phyloP scores from a whole-genome alignment of 2,113 vertebrate species.

The Aptenodytes patagonicus region DNA sequence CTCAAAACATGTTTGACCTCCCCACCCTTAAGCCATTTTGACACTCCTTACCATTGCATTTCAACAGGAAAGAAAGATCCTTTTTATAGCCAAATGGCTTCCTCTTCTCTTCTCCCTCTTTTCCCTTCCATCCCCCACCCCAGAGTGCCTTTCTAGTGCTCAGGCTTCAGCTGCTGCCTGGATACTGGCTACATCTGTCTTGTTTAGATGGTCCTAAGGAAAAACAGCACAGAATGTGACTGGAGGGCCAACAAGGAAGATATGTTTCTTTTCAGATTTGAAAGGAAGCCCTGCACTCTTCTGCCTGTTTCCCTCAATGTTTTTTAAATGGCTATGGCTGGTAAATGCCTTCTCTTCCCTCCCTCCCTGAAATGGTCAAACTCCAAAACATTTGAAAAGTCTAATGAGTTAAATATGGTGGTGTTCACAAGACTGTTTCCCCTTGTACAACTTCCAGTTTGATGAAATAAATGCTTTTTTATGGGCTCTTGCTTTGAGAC shows the following conservation, averaged over 20 bases:
- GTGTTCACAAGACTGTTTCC: not conserved
- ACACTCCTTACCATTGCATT: constrained; percentile 63
- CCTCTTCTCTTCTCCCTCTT: constrained; percentile 50
- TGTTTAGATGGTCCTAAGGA: constrained; percentile 52
- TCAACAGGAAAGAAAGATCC: constrained; percentile 70
- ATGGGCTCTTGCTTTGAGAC: not conserved
- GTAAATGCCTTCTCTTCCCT: not conserved
- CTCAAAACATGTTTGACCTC: constrained; percentile 64
- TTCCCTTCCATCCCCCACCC: constrained; percentile 54
- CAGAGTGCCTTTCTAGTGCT: constrained; percentile 41
- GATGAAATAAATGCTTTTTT: not conserved
- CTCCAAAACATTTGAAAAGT: not conserved
- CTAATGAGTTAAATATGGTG: constrained; percentile 19
- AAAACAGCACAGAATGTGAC: constrained; percentile 47
- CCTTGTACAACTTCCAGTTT: not conserved
- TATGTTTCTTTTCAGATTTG: constrained; percentile 39
- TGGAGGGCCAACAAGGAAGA: not conserved
- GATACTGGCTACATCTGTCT: constrained; percentile 55
- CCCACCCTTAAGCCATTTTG: constrained; percentile 62
- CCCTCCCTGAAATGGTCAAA: not conserved
- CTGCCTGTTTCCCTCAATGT: constrained; percentile 17
- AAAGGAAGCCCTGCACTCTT: constrained; percentile 47
- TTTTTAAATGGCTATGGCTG: constrained; percentile 22
- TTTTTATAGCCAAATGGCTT: constrained; percentile 72
- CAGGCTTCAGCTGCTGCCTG: constrained; percentile 52